Evolutionary conservation across 2,888 invertebrate species (phyloP).

Genomic region (Callimorpha dominula): DNA sequence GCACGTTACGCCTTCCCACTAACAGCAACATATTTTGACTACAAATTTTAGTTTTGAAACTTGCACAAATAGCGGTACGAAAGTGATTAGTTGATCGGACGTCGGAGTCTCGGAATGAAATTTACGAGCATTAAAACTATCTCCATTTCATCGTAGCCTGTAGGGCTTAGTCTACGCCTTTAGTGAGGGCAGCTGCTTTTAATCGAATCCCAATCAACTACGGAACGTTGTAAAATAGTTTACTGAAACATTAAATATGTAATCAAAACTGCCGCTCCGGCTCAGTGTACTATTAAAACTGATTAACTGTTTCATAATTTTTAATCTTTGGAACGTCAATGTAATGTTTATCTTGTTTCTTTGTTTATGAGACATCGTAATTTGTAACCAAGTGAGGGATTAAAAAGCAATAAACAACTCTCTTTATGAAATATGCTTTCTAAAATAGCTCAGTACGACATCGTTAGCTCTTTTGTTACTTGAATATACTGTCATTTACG

Average conservation of each 20-base stretch:
- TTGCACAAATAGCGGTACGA: constrained; percentile 70
- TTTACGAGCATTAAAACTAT: constrained; percentile 85
- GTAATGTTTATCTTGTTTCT: constrained; percentile 61
- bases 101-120: constrained; percentile 75
- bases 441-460: constrained; percentile 28
- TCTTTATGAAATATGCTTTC: constrained; percentile 36
- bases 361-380: constrained; percentile 58
- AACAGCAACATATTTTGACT: constrained; percentile 37
- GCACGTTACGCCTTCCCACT: constrained; percentile 14
- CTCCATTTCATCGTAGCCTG: constrained; percentile 78
- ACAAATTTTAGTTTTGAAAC: constrained; percentile 68
- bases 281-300: constrained; percentile 69
- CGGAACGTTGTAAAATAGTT: constrained; percentile 77
- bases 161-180: constrained; percentile 70
- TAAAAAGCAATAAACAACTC: constrained; percentile 27
- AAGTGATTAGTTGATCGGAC: constrained; percentile 80
- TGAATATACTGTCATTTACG: constrained; percentile 31
- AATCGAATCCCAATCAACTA: constrained; percentile 84
- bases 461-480: constrained; percentile 38
- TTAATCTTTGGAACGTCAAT: constrained; percentile 60
- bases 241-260: constrained; percentile 77
- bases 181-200: constrained; percentile 75
- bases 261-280: constrained; percentile 71
- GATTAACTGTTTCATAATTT: constrained; percentile 72
- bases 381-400: constrained; percentile 39